These are phyloP conservation scores for Onychostoma macrolepis DNA, from an alignment of 2,113 vertebrate species.

Conservation along the genomic window DNA sequence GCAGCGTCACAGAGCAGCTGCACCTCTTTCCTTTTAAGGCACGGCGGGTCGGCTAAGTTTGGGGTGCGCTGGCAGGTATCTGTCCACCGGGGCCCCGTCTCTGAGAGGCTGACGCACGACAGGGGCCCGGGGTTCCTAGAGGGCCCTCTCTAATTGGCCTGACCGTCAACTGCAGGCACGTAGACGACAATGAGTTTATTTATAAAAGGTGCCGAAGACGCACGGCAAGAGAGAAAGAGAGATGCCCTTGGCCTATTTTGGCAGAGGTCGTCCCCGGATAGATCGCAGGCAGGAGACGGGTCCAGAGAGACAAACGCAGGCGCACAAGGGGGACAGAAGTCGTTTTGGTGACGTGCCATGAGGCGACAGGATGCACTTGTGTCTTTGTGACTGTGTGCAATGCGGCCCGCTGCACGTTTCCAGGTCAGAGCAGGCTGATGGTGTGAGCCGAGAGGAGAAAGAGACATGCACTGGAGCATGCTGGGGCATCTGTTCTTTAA, in stretches of 20 bases:
- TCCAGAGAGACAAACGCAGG: conserved; percentile 7
- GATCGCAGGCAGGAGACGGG: neutral
- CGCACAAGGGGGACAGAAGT: neutral
- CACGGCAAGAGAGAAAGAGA: conserved; percentile 4
- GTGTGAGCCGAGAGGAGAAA: conserved; percentile 19
- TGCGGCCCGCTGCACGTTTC: neutral
- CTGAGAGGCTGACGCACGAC: conserved; percentile 22
- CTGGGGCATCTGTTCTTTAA: conserved; percentile 37
- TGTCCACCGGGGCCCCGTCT: conserved; percentile 13
- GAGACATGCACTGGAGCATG: conserved; percentile 23
- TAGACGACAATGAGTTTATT: conserved; percentile 34
- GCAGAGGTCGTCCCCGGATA: conserved; percentile 48
- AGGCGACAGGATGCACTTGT: conserved; percentile 17
- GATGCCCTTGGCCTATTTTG: conserved; percentile 50
- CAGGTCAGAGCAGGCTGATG: conserved; percentile 40
- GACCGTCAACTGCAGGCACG: conserved; percentile 11
- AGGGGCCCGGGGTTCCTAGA: conserved; percentile 21
- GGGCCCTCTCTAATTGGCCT: conserved; percentile 41
- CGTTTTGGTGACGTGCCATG: conserved; percentile 29
- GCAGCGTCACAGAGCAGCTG: neutral
- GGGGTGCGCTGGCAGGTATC: conserved; percentile 7
- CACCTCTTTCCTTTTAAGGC: neutral
- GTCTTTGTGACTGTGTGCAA: neutral
- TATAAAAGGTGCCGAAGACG: conserved; percentile 41
- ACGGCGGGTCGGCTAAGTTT: conserved; percentile 5